Base-by-base conservation (phyloP, 2,888 invertebrate genomes). In the Drosophila buzzatii region DNA sequence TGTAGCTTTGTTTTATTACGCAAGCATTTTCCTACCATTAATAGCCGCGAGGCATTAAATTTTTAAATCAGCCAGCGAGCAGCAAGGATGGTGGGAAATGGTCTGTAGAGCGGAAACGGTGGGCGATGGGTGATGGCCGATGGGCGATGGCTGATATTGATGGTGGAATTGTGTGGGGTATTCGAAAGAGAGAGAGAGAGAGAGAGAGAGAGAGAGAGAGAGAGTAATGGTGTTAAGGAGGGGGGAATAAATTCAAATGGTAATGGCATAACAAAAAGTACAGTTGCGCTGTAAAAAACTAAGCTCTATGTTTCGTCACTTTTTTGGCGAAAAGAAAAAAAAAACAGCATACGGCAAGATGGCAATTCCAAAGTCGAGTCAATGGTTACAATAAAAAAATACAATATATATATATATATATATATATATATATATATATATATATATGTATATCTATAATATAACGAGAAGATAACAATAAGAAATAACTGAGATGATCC, bases 21-120 rank as follows among this genome's bases (percentile, higher is more conserved):
- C 88, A 85, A 85, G 90, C 76, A 89, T 90, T 90, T 85, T 90
- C 51, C 90, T 70, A 76, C 90, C 86, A 90, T 86, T 86, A 86
- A 90, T 86, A 86, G 86, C 91, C 91, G 77, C 82, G 91, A 76
- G 86, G 90, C 83, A 90, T 86, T 90, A 89, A 76, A 86, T 90
- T 86, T 86, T 86, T 90, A 90, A 90, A 90, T 85, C 90, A 79
- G 75, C 86, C 75, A n/a, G 65, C 64, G 47, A 49, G 52, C 45
- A 7, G 3, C 53, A 55, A 44, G 58, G 37, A 62, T 57, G 59
- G 57, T 53, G 66, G 64, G 18, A 62, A 27, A 56, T 47, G 63
- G 49, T 10, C 49, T 49, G 31, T 49, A 31, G 31, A n/a, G 31
- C 35, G 16, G 10, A 10, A 31, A n/a, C 51, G 33, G 16, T 49